Conservation (phyloP, 2,888 invertebrate species). For the Oscheius onirici region DNA sequence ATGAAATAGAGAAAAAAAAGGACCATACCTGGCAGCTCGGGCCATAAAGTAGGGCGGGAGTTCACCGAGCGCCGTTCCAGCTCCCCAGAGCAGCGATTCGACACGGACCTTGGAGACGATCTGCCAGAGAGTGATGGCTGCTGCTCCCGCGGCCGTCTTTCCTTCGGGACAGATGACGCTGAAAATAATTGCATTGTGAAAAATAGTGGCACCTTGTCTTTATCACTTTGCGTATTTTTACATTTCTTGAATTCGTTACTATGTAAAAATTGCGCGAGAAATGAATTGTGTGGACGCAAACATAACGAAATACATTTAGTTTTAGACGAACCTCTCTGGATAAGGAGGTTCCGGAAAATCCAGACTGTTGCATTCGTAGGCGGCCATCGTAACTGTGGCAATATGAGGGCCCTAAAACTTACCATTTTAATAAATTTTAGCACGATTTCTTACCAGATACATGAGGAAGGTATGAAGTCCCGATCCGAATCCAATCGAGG, state of each 20-base stretch:
- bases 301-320: not conserved
- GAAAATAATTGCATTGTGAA: too few relatives aligned
- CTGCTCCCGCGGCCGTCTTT: slow-evolving; percentile 71
- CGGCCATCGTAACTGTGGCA: slow-evolving; percentile 95
- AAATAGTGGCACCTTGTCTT: too few relatives aligned
- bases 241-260: too few relatives aligned
- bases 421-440: not conserved
- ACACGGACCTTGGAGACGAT: slow-evolving; percentile 92
- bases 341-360: slow-evolving; percentile 98
- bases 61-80: slow-evolving; percentile 95
- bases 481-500: slow-evolving; percentile 95
- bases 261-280: too few relatives aligned
- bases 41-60: slow-evolving; percentile 99
- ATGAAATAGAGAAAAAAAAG: not conserved
- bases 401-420: slow-evolving; percentile 88
- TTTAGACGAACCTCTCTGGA: slow-evolving; percentile 80
- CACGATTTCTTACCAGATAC: slow-evolving; percentile 78
- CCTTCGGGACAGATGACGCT: slow-evolving; percentile 87
- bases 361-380: slow-evolving; percentile 92
- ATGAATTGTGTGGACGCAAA: too few relatives aligned
- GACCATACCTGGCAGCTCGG: slow-evolving; percentile 77
- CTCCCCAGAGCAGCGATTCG: slow-evolving; percentile 94
- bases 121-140: slow-evolving; percentile 83
- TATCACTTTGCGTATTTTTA: too few relatives aligned
- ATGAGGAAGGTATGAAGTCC: slow-evolving; percentile 97